These are phyloP conservation scores for Addax nasomaculatus DNA, from an alignment of 2,113 vertebrate genomes.

Conservation along the genomic window DNA sequence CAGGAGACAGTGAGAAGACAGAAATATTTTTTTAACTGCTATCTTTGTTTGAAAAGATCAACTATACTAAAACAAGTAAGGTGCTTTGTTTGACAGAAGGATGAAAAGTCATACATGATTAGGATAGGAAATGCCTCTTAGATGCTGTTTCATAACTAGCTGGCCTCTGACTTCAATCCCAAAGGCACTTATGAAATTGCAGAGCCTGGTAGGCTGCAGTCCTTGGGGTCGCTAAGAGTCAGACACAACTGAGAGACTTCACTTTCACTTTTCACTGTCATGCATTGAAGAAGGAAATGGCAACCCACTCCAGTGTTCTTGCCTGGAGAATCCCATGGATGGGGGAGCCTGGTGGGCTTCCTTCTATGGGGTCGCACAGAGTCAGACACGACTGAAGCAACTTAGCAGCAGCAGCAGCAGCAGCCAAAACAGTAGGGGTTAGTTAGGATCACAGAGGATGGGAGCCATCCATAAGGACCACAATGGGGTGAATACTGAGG, in stretches of 20 bases:
- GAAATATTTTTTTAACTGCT: constrained; percentile 29
- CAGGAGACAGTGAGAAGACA: constrained; percentile 32
- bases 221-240: too few species aligned
- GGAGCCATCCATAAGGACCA: not conserved
- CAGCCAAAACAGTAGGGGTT: not conserved
- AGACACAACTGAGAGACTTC: too few species aligned
- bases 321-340: too few species aligned
- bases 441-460: not conserved
- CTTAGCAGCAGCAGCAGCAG: too few species aligned
- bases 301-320: too few species aligned
- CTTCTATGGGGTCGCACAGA: too few species aligned
- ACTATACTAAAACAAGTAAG: constrained; percentile 17
- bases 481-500: not conserved
- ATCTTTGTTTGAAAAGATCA: constrained; percentile 52
- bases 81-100: constrained; percentile 27
- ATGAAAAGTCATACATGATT: constrained; percentile 35
- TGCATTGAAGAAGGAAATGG: too few species aligned
- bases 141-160: not conserved
- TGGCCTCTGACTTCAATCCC: not conserved
- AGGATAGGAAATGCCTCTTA: constrained; percentile 4
- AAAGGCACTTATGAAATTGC: not conserved
- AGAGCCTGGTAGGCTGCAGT: too few species aligned
- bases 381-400: too few species aligned
- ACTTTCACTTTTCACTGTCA: too few species aligned
- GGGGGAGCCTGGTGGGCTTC: too few species aligned